These are phyloP conservation scores for Mythimna ferrago DNA, from an alignment of 2,888 invertebrate species.

Conservation along the genomic window DNA sequence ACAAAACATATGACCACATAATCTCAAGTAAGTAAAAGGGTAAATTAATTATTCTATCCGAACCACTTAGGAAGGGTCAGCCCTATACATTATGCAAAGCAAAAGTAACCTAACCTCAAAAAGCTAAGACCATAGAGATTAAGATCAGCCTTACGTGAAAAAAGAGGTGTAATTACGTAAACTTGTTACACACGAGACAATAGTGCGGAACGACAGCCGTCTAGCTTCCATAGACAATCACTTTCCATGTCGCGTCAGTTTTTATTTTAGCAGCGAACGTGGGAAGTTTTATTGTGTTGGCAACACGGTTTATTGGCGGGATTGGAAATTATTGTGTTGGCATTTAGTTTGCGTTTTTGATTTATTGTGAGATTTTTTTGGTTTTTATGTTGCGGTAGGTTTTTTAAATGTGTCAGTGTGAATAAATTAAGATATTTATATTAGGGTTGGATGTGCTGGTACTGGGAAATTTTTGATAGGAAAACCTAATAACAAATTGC, in stretches of 20 bases:
- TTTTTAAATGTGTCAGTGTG: conserved; percentile 17
- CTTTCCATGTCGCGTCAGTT: conserved; percentile 68
- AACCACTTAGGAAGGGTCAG: conserved; percentile 54
- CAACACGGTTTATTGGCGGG: conserved; percentile 66
- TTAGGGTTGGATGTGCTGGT: background rate
- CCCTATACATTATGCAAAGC: conserved; percentile 34
- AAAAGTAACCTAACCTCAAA: conserved; percentile 49
- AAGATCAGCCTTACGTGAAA: conserved; percentile 59
- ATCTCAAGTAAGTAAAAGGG: conserved; percentile 45
- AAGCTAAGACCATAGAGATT: conserved; percentile 55
- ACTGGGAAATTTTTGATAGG: background rate
- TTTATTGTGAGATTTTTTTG: conserved; percentile 31
- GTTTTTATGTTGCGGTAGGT: conserved; percentile 43
- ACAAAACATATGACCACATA: conserved; percentile 16
- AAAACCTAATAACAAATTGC: background rate
- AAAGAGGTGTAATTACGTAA: conserved; percentile 63
- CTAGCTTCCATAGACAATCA: conserved; percentile 66
- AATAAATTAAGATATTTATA: background rate
- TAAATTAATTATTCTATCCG: conserved; percentile 51
- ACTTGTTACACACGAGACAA: conserved; percentile 63
- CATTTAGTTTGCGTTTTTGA: conserved; percentile 32
- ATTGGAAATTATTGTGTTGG: conserved; percentile 48
- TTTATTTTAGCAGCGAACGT: conserved; percentile 68
- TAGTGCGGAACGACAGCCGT: conserved; percentile 64
- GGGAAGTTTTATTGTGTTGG: conserved; percentile 70